Conservation (phyloP, 2,113 vertebrate species). For the Apaloderma vittatum region DNA sequence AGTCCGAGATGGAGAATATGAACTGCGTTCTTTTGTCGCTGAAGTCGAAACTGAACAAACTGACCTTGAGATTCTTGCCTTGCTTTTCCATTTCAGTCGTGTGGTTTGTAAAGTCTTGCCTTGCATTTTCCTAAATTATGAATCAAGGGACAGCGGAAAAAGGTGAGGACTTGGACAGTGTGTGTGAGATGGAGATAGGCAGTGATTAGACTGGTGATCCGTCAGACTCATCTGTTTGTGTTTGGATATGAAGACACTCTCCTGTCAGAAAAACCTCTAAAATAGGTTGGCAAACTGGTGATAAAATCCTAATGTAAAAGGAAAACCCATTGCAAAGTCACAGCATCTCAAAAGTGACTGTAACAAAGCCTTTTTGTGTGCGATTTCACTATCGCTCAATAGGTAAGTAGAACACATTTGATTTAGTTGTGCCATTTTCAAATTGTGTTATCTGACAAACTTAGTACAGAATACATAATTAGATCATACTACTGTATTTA, state of each 20-base stretch:
- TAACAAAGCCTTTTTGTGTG: conserved; percentile 39
- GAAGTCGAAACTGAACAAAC: neutral
- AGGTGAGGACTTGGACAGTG: neutral
- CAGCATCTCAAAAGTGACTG: conserved; percentile 13
- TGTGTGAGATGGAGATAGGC: neutral
- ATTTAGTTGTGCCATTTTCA: conserved; percentile 67
- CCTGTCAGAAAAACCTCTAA: neutral
- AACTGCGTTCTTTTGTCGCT: neutral
- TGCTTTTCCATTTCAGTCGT: neutral
- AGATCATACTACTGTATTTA: conserved; percentile 55
- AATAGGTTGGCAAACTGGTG: neutral
- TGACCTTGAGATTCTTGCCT: neutral
- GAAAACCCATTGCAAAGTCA: neutral
- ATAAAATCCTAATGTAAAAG: neutral
- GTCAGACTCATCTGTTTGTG: neutral
- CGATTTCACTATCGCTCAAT: conserved; percentile 53
- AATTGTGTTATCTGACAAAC: conserved; percentile 69
- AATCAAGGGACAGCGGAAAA: neutral
- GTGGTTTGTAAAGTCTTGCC: neutral
- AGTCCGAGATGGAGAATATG: neutral
- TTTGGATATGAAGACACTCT: neutral
- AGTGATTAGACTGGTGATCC: neutral
- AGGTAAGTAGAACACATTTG: conserved; percentile 53
- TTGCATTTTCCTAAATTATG: neutral
- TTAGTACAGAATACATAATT: conserved; percentile 61